Percentiles rank a stretch among this genome's conserved stretches.
Evolutionary conservation across 1,140 invertebrate species (phyloP).

Genomic region (Rhynchophorus ferrugineus): DNA sequence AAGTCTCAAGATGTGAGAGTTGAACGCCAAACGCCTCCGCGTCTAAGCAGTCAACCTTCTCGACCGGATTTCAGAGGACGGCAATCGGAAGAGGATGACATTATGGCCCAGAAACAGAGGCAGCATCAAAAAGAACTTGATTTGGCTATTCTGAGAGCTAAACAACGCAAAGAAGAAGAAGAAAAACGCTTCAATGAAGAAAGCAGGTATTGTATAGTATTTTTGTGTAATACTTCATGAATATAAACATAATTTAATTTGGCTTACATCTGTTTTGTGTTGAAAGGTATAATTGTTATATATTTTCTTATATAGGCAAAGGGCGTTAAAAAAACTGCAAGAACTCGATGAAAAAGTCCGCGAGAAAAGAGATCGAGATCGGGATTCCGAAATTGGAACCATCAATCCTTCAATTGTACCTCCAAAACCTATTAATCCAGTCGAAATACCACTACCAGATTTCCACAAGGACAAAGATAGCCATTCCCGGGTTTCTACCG

Average conservation of each 20-base stretch:
- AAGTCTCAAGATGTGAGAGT: slow-evolving; percentile 37
- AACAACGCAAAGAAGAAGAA: slow-evolving; percentile 71
- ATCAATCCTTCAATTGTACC: slow-evolving; percentile 35
- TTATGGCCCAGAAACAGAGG: slow-evolving; percentile 61
- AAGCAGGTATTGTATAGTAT: too few relatives aligned
- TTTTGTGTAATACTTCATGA: too few relatives aligned
- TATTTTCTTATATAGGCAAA: too few relatives aligned
- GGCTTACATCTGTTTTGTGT: too few relatives aligned
- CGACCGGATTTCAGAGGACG: slow-evolving; percentile 14
- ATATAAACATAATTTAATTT: too few relatives aligned
- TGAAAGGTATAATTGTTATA: too few relatives aligned
- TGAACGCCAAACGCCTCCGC: slow-evolving; percentile 40
- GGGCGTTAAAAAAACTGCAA: slow-evolving; percentile 51
- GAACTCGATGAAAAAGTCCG: slow-evolving; percentile 53
- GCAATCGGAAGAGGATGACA: slow-evolving; percentile 60
- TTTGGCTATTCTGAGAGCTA: slow-evolving; percentile 64
- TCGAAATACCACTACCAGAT: slow-evolving; percentile 47
- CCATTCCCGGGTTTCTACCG: slow-evolving; percentile 21
- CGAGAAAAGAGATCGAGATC: slow-evolving; percentile 42
- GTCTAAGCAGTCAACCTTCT: slow-evolving; percentile 26
- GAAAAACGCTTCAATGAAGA: slow-evolving; percentile 64
- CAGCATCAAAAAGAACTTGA: slow-evolving; percentile 62
- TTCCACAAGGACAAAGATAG: slow-evolving; percentile 43
- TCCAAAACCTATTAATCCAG: slow-evolving; percentile 42
- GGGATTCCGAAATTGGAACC: slow-evolving; percentile 38